Evolutionary conservation across 2,888 invertebrate genomes (phyloP).

Genomic region (Parascotia fuliginaria): DNA sequence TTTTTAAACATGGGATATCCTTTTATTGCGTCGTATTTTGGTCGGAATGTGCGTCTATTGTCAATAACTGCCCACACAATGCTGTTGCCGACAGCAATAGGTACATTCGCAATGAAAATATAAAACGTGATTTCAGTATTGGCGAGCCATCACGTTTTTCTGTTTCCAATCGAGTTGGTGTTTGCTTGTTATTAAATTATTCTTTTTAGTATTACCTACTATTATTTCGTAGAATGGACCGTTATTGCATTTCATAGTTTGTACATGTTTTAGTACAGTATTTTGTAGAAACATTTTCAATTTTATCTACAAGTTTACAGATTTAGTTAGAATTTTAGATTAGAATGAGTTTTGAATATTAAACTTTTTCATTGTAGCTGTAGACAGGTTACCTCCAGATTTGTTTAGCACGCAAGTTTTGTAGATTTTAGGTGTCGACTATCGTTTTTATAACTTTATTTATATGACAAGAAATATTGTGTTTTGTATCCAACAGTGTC

Average conservation of each 20-base stretch:
- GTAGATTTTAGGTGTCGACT: too few species aligned
- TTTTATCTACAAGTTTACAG: too few species aligned
- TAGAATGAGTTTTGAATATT: too few species aligned
- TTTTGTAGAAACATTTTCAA: too few species aligned
- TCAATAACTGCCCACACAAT: slow-evolving; percentile 40
- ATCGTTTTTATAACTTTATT: too few species aligned
- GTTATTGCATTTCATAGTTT: not conserved
- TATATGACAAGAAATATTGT: too few species aligned
- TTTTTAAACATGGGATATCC: slow-evolving; percentile 22
- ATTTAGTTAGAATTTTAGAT: too few species aligned
- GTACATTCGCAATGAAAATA: slow-evolving; percentile 38
- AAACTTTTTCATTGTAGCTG: too few species aligned
- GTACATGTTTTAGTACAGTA: not conserved
- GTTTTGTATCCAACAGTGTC: too few species aligned
- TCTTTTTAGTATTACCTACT: not conserved
- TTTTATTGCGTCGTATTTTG: slow-evolving; percentile 31
- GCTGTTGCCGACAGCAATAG: slow-evolving; percentile 42
- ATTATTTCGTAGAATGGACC: slow-evolving; percentile 1
- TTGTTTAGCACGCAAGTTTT: too few species aligned
- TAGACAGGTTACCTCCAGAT: too few species aligned
- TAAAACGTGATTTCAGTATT: slow-evolving; percentile 42
- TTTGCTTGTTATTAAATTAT: slow-evolving; percentile 17
- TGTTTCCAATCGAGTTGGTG: slow-evolving; percentile 6
- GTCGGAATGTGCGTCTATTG: slow-evolving; percentile 34
- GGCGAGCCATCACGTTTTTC: slow-evolving; percentile 32